Conservation (phyloP, 2,888 invertebrate species). For the Xestia rhomboidea region DNA sequence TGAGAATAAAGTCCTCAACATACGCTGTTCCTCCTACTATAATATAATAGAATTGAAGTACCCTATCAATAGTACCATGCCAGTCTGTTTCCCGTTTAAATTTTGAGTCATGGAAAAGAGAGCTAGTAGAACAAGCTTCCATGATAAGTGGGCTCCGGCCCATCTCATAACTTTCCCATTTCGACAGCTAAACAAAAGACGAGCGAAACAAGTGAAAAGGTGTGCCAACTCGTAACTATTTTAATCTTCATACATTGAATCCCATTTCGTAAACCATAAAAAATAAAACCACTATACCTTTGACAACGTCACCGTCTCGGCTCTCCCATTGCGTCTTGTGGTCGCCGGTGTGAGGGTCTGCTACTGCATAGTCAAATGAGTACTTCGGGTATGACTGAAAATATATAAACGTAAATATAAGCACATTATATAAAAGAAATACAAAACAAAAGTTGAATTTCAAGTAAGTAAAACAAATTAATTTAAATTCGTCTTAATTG, state of each 20-base stretch:
- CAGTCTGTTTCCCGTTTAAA: background rate
- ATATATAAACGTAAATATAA: constrained; percentile 27
- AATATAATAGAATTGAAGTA: background rate
- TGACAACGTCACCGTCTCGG: constrained; percentile 91
- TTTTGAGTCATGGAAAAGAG: background rate
- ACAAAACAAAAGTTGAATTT: background rate
- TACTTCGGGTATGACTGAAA: constrained; percentile 91
- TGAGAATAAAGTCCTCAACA: background rate
- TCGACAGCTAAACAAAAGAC: no score
- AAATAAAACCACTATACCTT: constrained; percentile 76
- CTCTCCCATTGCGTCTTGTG: constrained; percentile 91
- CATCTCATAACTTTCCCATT: no score
- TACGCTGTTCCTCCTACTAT: background rate
- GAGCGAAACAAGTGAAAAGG: no score
- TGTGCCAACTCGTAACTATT: no score
- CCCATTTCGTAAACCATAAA: no score
- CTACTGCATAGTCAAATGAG: constrained; percentile 91
- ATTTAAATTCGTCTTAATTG: background rate
- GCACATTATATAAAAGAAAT: background rate
- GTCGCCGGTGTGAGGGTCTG: constrained; percentile 91
- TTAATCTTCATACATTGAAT: no score
- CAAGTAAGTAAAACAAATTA: background rate
- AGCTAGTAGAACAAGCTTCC: no score
- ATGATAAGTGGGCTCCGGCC: no score
- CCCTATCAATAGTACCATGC: background rate